phyloP scores from a whole-genome alignment of 2,113 vertebrate species.

The Nyctereutes procyonoides region DNA sequence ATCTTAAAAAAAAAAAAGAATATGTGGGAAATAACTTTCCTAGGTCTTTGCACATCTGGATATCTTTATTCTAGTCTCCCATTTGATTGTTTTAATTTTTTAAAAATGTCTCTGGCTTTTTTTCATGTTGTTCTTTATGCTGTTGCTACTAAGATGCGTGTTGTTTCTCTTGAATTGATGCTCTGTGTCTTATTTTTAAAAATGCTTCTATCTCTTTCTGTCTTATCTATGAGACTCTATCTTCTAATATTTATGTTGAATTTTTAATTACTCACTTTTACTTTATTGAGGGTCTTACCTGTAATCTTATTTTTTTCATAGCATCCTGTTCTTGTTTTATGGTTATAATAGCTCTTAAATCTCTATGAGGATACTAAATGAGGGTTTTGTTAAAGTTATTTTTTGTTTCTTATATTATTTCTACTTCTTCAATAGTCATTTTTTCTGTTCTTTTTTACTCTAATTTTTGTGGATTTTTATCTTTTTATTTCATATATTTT shows the following conservation, averaged over 20 bases:
- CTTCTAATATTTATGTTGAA: not conserved
- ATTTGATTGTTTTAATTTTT: not conserved
- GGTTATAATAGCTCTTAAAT: not conserved
- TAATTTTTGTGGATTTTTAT: not conserved
- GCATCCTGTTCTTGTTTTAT: not conserved
- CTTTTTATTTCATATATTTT: conserved; percentile 23
- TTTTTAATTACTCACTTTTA: conserved; percentile 13
- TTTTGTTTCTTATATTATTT: not conserved
- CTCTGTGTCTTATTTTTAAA: not conserved
- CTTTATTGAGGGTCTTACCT: not conserved
- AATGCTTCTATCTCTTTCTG: not conserved
- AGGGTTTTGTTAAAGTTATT: not conserved
- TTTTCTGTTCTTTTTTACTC: not conserved
- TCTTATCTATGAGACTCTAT: not conserved
- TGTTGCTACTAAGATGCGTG: not conserved
- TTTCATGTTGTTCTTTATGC: not conserved
- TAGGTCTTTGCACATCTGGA: not conserved
- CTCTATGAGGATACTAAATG: not conserved
- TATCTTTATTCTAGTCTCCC: not conserved
- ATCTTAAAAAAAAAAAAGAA: not conserved
- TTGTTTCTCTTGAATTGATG: not conserved
- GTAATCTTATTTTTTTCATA: not conserved
- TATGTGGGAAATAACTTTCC: not conserved
- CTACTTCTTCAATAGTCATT: not conserved
- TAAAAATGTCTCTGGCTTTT: not conserved